A percentile compares a stretch with the other conserved stretches of the same genome.
These are phyloP conservation scores for Pomacea canaliculata DNA, from an alignment of 2,888 invertebrate species.

Conservation along the genomic window DNA sequence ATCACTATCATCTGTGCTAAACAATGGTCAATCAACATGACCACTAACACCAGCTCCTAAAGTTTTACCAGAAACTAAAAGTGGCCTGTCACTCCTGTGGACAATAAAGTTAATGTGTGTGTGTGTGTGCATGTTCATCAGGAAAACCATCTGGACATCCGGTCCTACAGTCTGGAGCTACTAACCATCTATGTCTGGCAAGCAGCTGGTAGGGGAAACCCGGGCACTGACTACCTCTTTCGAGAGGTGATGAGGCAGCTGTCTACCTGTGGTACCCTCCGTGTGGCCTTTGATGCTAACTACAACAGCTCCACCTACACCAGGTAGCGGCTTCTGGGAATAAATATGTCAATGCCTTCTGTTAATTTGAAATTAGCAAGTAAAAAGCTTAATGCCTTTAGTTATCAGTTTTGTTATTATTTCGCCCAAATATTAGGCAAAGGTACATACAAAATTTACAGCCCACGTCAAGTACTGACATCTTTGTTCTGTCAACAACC, in stretches of 20 bases:
- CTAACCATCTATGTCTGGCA: background rate
- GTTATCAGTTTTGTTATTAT: background rate
- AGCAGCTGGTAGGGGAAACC: background rate
- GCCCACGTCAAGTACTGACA: no score
- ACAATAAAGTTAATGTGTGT: no score
- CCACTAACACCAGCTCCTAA: background rate
- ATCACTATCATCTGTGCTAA: background rate
- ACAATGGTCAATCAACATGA: background rate
- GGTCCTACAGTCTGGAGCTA: constrained; percentile 10
- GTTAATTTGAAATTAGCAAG: no score
- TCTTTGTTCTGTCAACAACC: no score
- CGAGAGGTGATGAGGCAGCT: background rate
- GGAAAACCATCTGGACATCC: background rate
- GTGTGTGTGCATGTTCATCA: background rate
- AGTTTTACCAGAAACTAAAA: background rate
- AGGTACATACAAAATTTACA: no score
- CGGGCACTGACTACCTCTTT: background rate
- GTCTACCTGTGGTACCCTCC: background rate
- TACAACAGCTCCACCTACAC: background rate
- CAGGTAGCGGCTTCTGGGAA: background rate
- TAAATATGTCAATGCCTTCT: no score
- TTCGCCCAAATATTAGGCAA: no score
- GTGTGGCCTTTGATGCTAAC: background rate
- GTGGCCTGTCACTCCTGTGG: background rate
- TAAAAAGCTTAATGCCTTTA: background rate